Conservation (phyloP, 1,140 invertebrate genomes). For the Drosophila prosaltans region DNA sequence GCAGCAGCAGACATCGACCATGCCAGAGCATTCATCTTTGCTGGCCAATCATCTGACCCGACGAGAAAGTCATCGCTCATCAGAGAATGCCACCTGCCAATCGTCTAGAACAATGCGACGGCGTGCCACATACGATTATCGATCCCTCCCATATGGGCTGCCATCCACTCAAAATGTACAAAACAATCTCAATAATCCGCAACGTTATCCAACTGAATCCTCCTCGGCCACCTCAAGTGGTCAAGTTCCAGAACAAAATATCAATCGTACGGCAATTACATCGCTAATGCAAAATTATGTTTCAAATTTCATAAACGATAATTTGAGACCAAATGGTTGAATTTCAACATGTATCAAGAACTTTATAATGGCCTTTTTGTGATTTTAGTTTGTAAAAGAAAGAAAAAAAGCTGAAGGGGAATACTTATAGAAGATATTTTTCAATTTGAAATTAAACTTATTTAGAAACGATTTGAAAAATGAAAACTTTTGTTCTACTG, state of each 20-base stretch:
- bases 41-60: too few relatives aligned
- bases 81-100: neutral
- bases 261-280: neutral
- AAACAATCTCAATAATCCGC: neutral
- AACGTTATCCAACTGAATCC: neutral
- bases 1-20: neutral
- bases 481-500: too few relatives aligned
- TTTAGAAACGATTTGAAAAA: too few relatives aligned
- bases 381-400: conserved; percentile 11
- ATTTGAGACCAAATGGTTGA: conserved; percentile 4
- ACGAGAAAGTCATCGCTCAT: neutral
- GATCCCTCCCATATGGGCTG: neutral
- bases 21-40: neutral
- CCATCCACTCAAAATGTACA: neutral
- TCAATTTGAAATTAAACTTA: too few relatives aligned
- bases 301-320: neutral
- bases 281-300: conserved; percentile 10
- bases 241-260: neutral
- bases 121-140: neutral
- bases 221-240: neutral
- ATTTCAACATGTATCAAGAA: neutral
- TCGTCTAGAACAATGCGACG: neutral
- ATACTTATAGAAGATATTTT: too few relatives aligned
- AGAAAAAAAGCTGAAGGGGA: too few relatives aligned
- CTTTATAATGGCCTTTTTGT: conserved; percentile 4